Evolutionary conservation across 1,140 invertebrate species (phyloP), one percentile per base, ranked within the genome.

Genomic region (Drosophila aff.): DNA sequence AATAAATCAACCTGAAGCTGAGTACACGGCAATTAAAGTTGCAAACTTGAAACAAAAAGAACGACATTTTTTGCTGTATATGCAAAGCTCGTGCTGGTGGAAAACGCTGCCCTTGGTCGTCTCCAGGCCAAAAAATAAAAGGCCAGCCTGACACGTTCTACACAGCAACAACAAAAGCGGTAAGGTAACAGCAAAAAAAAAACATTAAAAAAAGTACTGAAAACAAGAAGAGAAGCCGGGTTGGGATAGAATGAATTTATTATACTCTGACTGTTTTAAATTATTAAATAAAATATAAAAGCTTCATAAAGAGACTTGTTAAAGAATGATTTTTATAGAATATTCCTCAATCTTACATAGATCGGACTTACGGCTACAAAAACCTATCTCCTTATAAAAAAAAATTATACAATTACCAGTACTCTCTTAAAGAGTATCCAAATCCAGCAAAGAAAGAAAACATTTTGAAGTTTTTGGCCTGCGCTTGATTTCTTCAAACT

Each of bases 11-110:
- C 53, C 44, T n/a, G 47, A 3, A 43, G 74, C 69, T 83, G 85
- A 90, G 86, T 90, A 90, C 85, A 90, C 85, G 90, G 86, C 85
- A 90, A 90, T 90, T 90, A 90, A 90, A 90, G 86, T 90, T 85
- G 86, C 86, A 90, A 90, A 89, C 78, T 73, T 72, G 71, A 83
- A 63, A 76, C 63, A 87, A 61, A 82, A 82, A 66, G 59, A 87
- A 76, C 77, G 84, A 83, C 77, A 89, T 73, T 61, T 72, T 63
- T 49, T 68, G 68, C 52, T 65, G 73, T 58, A 73, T 79, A 79
- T 79, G 76, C 76, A 79, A 79, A 79, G 76, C 76, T 79, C 76
- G 76, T 81, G 79, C 62, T 82, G 69, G 53, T 79, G 81, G 58
- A 78, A 78, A 77, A 58, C 75, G 57, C 40, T 71, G 85, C 85